Conservation (phyloP, 2,113 vertebrate species). For the Malurus elegans region DNA sequence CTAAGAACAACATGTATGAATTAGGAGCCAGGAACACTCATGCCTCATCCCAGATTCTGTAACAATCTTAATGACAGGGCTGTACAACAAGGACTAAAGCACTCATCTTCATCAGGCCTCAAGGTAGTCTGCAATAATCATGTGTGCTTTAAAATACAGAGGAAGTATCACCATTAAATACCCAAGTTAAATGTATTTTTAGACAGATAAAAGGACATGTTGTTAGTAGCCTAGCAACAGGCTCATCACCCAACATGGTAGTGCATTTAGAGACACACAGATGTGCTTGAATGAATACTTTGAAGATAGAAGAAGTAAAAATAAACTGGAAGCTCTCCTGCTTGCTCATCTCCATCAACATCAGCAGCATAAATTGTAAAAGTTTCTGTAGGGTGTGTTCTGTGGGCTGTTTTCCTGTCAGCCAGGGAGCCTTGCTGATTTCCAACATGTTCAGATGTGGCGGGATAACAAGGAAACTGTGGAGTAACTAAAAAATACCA, state of each 20-base stretch:
- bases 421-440: background rate
- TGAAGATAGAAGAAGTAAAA: constrained; percentile 31
- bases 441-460: background rate
- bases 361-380: background rate
- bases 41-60: background rate
- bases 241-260: background rate
- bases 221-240: constrained; percentile 60
- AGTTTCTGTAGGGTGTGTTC: background rate
- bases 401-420: background rate
- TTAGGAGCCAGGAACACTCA: background rate
- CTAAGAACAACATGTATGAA: background rate
- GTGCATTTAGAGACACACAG: constrained; percentile 21
- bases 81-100: background rate
- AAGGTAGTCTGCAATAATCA: background rate
- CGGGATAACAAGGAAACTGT: background rate
- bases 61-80: background rate
- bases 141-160: background rate
- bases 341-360: background rate
- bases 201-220: background rate
- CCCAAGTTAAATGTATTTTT: constrained; percentile 47
- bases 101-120: background rate
- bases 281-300: constrained; percentile 29
- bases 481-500: background rate
- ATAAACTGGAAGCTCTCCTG: constrained; percentile 4
- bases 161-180: background rate